Base-by-base conservation (phyloP, 2,797 vertebrate genomes). In the Enoplosus armatus region DNA sequence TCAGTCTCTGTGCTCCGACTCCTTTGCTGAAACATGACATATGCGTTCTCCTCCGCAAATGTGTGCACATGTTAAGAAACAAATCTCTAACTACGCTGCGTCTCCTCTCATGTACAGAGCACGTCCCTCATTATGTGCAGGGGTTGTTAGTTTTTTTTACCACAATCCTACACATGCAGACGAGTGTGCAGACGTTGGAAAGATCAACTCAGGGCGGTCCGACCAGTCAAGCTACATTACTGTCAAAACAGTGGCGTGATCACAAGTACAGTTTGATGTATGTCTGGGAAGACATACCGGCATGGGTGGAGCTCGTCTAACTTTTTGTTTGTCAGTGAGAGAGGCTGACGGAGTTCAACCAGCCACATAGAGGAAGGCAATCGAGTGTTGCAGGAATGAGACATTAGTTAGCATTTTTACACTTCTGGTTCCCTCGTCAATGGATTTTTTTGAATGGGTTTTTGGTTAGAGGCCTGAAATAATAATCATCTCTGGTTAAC, bases 161-260 rank as follows among this genome's bases (percentile, higher is more conserved):
- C 5, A 18, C 24, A 11, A 4, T 22, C 27, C 60, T 18, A 11
- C 18, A 29, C 27, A 35, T 5, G 29, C 43, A 59, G 39, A 41
- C 2, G 9, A 1, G 11, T 0, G 11, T 0, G 20, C 50, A 45
- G 45, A n/a, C 37, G 8, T 22, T 14, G 22, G 35, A 47, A 27
- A 11, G 24, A 51, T 27, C 6, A 3, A n/a, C 43, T 26, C 24
- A 8, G 27, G 39, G 60, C 8, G 4, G 78, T 77, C 48, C 4
- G 4, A 84, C 81, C 69, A 29, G 79, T 70, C 63, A 3, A 26
- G 41, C 79, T 15, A 1, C 73, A 75, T 68, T 59, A n/a, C 79
- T 75, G 72, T 74, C 24, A 54, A 31, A 75, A 14, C 71, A 50
- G 61, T 22, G 0, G 26, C 1, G 12, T 1, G 15, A 51, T 58